Evolutionary conservation across 2,888 invertebrate species (phyloP), one percentile per base, ranked within the genome.

Genomic region (Mantis religiosa): DNA sequence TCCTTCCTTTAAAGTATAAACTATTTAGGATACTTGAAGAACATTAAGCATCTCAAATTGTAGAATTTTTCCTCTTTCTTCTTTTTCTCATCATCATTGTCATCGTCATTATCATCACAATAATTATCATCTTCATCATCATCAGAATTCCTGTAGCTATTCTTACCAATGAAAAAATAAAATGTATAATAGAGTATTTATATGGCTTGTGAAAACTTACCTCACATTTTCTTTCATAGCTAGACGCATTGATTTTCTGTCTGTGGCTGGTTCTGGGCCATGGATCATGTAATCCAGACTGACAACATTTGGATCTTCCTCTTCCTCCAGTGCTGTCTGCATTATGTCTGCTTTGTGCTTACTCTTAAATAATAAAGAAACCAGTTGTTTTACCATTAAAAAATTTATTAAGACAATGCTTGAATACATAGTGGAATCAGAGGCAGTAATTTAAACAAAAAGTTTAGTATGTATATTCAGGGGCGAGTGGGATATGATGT

Each of bases 271-370:
- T 15, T 87, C 82, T 25, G 83, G 25, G 14, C 95, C 94, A 91
- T 95, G 95, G 91, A 98, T 97, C 91, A 95, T 94, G 93, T 98
- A 98, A 93, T 98, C 98, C 92, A 98, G 93, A 6, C 97, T 96
- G 0, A 98, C 96, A 92, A 98, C 94, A 87, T 95, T 95, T 1
- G 98, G 96, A 91, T 95, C 95, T 9, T 97, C 97, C 89, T 95
- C 95, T 81, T 97, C 96, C 92, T 96, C 96, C 88, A 98, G 93
- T 89, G 98, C 97, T 14, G 97, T 97, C 0, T 98, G 97, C 92
- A 96, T 97, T 89, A 98, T 98, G 92, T 97, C 97, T 86, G 96
- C 96, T 85, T 96, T 96, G 91, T 97, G 97, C 91, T 95, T 95
- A 92, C 97, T 97, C 97, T 98, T 9, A 41, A 41, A 94, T 6